phyloP scores from a whole-genome alignment of 2,888 invertebrate genomes.

The Dione juno region DNA sequence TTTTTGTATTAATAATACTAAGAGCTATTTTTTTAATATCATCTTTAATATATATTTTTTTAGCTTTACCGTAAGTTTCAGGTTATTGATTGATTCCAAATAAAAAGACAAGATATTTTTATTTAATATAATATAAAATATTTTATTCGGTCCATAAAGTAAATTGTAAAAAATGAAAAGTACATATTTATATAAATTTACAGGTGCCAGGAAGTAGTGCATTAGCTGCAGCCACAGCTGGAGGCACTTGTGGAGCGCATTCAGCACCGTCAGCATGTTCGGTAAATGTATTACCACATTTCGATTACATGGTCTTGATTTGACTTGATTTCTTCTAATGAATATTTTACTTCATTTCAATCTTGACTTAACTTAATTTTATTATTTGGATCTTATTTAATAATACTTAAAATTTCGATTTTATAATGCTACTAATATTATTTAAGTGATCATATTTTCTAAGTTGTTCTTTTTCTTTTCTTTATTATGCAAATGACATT shows the following conservation, averaged over 20 bases:
- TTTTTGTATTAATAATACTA: no score
- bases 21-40: no score
- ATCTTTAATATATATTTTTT: no score
- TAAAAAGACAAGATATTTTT: no score
- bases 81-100: no score
- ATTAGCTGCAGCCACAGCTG: constrained; percentile 74
- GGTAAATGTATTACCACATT: constrained; percentile 59
- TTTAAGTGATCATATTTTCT: constrained; percentile 2
- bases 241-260: constrained; percentile 75
- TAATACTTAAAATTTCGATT: not conserved
- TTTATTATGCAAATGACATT: constrained; percentile 45
- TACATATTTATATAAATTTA: constrained; percentile 34
- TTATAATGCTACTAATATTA: not conserved
- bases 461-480: constrained; percentile 26
- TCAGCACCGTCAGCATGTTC: constrained; percentile 79
- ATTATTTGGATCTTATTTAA: not conserved
- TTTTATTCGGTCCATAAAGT: no score
- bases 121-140: no score
- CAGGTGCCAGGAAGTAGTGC: constrained; percentile 81
- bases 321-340: not conserved
- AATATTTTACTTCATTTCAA: not conserved
- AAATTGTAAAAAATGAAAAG: not conserved
- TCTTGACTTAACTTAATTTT: not conserved
- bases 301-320: not conserved
- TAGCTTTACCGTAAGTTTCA: no score